Conservation (phyloP, 2,888 invertebrate genomes). For the Drosophila cognata region DNA sequence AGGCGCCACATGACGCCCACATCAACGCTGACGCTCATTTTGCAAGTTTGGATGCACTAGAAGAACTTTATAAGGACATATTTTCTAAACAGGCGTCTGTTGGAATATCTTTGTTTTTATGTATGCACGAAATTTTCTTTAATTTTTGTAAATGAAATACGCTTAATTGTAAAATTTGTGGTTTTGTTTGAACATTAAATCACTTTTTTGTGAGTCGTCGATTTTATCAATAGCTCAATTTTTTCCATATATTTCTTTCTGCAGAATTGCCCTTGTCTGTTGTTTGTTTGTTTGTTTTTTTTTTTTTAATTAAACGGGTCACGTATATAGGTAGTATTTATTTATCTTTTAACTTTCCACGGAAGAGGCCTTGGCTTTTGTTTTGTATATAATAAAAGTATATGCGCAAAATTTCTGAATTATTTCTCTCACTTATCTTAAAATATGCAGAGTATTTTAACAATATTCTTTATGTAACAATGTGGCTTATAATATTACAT, state of each 20-base stretch:
- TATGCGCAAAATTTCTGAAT: background rate
- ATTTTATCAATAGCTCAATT: background rate
- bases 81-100: background rate
- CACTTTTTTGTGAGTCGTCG: background rate
- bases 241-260: background rate
- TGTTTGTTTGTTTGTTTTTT: background rate
- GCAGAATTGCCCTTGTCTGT: background rate
- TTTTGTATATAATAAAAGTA: background rate
- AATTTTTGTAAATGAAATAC: no score
- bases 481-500: background rate
- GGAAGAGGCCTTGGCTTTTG: background rate
- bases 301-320: background rate
- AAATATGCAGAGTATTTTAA: background rate
- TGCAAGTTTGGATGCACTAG: background rate
- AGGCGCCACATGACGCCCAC: conserved; percentile 86
- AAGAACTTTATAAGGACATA: conserved; percentile 9
- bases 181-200: background rate
- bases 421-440: background rate
- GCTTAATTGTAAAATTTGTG: no score
- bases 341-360: background rate
- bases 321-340: background rate
- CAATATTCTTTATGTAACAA: background rate
- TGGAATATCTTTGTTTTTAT: background rate
- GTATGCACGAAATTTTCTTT: background rate
- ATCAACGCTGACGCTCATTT: conserved; percentile 85